These are phyloP conservation scores for Philopedon plagiatum DNA, from an alignment of 2,888 invertebrate genomes.

Conservation along the genomic window DNA sequence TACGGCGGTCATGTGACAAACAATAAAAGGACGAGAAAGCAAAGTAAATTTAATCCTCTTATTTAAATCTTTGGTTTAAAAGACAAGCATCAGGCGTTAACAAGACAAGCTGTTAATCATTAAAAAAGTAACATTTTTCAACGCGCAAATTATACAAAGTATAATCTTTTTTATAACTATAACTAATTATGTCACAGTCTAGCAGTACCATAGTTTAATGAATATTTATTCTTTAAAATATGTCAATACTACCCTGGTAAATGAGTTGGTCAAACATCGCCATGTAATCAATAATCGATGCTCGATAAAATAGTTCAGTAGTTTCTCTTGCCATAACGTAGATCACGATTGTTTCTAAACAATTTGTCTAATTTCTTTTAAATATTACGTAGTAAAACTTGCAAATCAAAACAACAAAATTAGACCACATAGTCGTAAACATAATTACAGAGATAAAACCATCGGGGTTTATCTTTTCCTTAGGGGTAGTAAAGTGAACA, in stretches of 20 bases:
- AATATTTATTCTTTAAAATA: too few relatives aligned
- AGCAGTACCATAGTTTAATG: too few relatives aligned
- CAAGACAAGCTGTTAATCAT: slow-evolving; percentile 20
- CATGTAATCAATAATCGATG: too few relatives aligned
- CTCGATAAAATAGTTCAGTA: too few relatives aligned
- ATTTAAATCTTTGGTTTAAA: slow-evolving; percentile 19
- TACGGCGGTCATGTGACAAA: not conserved
- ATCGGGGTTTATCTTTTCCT: slow-evolving; percentile 46
- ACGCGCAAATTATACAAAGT: slow-evolving; percentile 4
- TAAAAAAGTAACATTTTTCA: slow-evolving; percentile 17
- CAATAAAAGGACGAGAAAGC: not conserved
- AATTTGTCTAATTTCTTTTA: too few relatives aligned
- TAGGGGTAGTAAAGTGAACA: slow-evolving; percentile 48
- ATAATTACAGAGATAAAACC: slow-evolving; percentile 49
- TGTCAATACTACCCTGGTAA: too few relatives aligned
- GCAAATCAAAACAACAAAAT: slow-evolving; percentile 7
- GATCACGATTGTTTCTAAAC: too few relatives aligned
- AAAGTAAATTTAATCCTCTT: slow-evolving; percentile 26
- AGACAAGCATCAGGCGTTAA: slow-evolving; percentile 26
- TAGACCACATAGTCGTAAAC: slow-evolving; percentile 33
- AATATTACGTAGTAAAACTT: not conserved
- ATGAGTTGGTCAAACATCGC: too few relatives aligned
- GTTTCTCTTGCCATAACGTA: too few relatives aligned
- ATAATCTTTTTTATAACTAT: too few relatives aligned
- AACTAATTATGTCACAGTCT: too few relatives aligned